Evolutionary conservation across 1,140 invertebrate species (phyloP).

Genomic region (Orchestia grillus): DNA sequence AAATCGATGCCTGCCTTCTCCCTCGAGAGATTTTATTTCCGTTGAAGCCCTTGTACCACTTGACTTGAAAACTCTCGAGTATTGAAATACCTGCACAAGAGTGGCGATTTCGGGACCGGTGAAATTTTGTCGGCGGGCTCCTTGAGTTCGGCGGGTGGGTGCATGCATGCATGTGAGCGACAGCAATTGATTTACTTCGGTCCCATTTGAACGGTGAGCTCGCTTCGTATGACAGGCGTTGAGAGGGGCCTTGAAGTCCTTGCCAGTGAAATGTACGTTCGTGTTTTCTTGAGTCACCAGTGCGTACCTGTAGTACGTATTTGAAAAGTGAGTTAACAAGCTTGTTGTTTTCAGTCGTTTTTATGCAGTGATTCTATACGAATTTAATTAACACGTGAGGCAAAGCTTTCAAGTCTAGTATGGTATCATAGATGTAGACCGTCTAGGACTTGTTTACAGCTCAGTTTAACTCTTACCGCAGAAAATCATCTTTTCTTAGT

Average conservation of each 20-base stretch:
- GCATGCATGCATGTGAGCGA: neutral
- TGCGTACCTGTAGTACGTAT: neutral
- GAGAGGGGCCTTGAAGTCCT: neutral
- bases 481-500: neutral
- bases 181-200: neutral
- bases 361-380: neutral
- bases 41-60: neutral
- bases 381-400: neutral
- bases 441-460: neutral
- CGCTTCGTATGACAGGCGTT: neutral
- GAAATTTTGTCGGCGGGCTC: neutral
- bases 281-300: neutral
- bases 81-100: constrained; percentile 1
- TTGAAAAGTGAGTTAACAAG: neutral
- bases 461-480: neutral
- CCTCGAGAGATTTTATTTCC: constrained; percentile 7
- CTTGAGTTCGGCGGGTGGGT: neutral
- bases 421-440: neutral
- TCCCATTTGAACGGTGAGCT: neutral
- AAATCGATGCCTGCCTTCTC: neutral
- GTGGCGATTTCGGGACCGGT: neutral
- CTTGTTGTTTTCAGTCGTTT: neutral
- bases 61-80: neutral
- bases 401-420: neutral
- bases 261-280: neutral